phyloP scores from a whole-genome alignment of 2,888 invertebrate genomes.

The Temnothorax ravouxi region DNA sequence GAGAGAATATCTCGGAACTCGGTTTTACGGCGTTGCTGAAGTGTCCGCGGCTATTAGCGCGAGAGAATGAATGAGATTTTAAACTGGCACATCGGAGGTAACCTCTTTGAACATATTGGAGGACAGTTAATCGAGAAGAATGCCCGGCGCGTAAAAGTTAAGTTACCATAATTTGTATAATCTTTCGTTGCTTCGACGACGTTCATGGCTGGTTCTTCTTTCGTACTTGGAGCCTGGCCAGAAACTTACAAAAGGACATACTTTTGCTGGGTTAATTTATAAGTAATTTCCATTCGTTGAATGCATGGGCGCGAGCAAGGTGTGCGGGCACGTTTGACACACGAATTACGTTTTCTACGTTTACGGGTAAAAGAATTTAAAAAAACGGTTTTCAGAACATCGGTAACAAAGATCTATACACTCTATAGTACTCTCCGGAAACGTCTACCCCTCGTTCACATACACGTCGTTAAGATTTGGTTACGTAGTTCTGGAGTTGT shows the following conservation, averaged over 20 bases:
- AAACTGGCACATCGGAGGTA: constrained; percentile 13
- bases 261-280: constrained; percentile 1
- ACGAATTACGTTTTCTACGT: no score
- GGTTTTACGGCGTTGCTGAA: constrained; percentile 28
- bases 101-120: not conserved
- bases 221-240: not conserved
- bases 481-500: no score
- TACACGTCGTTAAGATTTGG: no score
- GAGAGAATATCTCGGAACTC: constrained; percentile 50
- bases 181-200: constrained; percentile 18
- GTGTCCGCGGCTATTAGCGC: constrained; percentile 8
- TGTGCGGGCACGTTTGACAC: no score
- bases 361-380: no score
- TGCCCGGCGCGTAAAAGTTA: constrained; percentile 18
- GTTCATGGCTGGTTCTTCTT: not conserved
- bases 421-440: no score
- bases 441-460: no score
- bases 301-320: no score
- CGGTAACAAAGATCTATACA: no score
- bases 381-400: no score
- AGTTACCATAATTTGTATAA: constrained; percentile 21
- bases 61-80: constrained; percentile 40
- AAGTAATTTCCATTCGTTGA: constrained; percentile 1
- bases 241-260: constrained; percentile 10
- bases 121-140: constrained; percentile 9